Evolutionary conservation across 2,113 vertebrate genomes (phyloP).

Genomic region (Pionites leucogaster): DNA sequence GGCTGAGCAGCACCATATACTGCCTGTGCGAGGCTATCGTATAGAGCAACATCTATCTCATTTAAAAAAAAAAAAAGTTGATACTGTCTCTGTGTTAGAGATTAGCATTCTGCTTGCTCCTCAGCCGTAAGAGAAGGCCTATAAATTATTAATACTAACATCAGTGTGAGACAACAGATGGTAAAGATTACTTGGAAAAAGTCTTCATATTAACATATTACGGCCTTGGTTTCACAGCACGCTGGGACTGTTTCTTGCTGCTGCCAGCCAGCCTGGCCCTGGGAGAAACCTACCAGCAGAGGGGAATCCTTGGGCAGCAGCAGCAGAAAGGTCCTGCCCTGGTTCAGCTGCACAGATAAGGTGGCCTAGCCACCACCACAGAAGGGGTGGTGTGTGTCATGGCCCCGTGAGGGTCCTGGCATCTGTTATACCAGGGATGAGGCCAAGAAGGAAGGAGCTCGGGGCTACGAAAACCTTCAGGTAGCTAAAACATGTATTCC

Average conservation of each 20-base stretch:
- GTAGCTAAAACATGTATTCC: background rate
- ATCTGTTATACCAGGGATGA: background rate
- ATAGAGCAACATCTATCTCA: conserved; percentile 33
- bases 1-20: background rate
- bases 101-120: conserved; percentile 53
- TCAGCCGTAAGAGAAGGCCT: conserved; percentile 58
- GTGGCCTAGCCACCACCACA: background rate
- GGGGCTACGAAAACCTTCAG: background rate
- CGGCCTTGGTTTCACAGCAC: background rate
- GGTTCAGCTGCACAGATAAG: background rate
- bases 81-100: conserved; percentile 10
- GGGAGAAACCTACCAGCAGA: background rate
- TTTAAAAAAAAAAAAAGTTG: background rate
- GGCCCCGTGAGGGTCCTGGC: background rate
- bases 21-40: background rate
- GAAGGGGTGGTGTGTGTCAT: background rate
- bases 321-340: conserved; percentile 10
- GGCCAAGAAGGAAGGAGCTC: background rate
- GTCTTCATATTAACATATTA: conserved; percentile 59
- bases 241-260: conserved; percentile 28
- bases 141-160: conserved; percentile 68
- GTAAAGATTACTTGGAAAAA: conserved; percentile 70
- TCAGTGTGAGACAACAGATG: conserved; percentile 70
- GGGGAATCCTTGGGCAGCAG: conserved; percentile 23
- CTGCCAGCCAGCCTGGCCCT: background rate